Evolutionary conservation across 1,140 invertebrate species (phyloP), one percentile per base, ranked within the genome.

Genomic region (Drosophila subobscura): DNA sequence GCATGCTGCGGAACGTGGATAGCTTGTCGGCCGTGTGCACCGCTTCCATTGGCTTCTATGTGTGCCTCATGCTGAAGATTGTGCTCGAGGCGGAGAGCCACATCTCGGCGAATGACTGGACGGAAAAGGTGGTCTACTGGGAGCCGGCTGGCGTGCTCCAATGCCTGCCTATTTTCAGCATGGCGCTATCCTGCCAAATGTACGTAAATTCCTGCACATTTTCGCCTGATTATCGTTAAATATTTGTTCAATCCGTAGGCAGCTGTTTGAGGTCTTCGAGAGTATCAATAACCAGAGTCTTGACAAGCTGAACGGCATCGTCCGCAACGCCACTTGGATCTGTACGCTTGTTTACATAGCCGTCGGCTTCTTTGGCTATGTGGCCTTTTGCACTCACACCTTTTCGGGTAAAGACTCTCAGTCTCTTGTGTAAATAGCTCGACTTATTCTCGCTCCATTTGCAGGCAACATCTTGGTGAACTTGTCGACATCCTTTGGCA

Each of bases 221-320:
- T 59, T 25, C 7, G 2, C 0, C 0, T 8, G 0, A 41, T 58
- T 46, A 7, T 33, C 1, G 23, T 5, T 5, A 25, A 8, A 51
- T 53, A 37, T 59, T 41, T 61, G 16, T 37, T 55, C 33, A 41
- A 37, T 59, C 70, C 58, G 23, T 91, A 97, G 96, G 58, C 98
- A 99, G 93, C 92, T 99, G 27, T 99, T 99, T 93, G 96, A 98
- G 92, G 96, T 99, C 60, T 99, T 98, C 91, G 97, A 98, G 76
- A 95, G 95, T 6, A 93, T 98, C 27, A 96, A 97, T 2, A 97
- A 97, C 85, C 94, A 96, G 33, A 96, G 96, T 8, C 91, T 98
- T 41, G 96, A 97, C 67, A 96, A 96, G 90, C 97, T 99, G 94
- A 98, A 98, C 89, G 91, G 93, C 68, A 95, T 99, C 55, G 96